phyloP scores from a whole-genome alignment of 1,140 invertebrate genomes.

The Luehdorfia chinensis region DNA sequence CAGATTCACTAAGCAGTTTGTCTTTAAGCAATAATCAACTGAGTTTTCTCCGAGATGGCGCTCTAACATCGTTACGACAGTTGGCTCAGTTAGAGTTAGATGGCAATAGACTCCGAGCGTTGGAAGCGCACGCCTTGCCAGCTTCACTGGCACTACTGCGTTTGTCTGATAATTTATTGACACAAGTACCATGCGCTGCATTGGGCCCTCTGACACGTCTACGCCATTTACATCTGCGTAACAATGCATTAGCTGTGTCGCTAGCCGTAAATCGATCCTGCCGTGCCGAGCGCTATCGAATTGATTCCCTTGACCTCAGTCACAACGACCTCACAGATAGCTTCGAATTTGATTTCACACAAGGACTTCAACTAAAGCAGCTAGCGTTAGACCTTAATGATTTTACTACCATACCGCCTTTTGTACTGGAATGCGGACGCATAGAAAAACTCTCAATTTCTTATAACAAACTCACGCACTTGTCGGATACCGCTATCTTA shows the following conservation, averaged over 20 bases:
- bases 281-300: slow-evolving; percentile 77
- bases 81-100: slow-evolving; percentile 84
- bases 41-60: slow-evolving; percentile 74
- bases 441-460: slow-evolving; percentile 85
- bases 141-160: slow-evolving; percentile 81
- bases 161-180: slow-evolving; percentile 83
- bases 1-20: slow-evolving; percentile 82
- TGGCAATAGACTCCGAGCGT: slow-evolving; percentile 80
- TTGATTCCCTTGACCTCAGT: slow-evolving; percentile 88
- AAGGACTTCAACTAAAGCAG: slow-evolving; percentile 82
- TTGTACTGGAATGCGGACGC: slow-evolving; percentile 81
- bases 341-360: slow-evolving; percentile 79
- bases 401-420: slow-evolving; percentile 79
- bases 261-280: slow-evolving; percentile 79
- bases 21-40: slow-evolving; percentile 89
- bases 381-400: slow-evolving; percentile 87
- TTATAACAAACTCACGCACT: slow-evolving; percentile 81
- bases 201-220: slow-evolving; percentile 77
- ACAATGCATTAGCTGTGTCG: slow-evolving; percentile 76
- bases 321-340: slow-evolving; percentile 83
- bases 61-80: slow-evolving; percentile 78
- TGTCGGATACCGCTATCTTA: slow-evolving; percentile 81
- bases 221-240: slow-evolving; percentile 86
- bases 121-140: slow-evolving; percentile 79
- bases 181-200: slow-evolving; percentile 75